phyloP scores from a whole-genome alignment of 2,797 vertebrate genomes.

The Enteromius unitaeniatus region DNA sequence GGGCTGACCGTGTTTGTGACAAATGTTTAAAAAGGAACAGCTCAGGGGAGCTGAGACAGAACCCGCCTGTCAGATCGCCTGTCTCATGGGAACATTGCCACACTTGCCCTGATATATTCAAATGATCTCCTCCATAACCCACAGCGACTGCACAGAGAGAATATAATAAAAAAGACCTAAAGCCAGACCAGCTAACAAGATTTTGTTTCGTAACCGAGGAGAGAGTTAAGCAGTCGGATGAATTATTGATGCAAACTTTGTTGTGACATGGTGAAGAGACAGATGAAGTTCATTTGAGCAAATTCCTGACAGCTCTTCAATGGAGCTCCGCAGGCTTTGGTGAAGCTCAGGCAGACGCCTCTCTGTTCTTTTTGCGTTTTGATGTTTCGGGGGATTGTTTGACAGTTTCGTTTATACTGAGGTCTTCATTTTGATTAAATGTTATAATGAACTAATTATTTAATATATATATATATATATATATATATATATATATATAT shows the following conservation, averaged over 20 bases:
- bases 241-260: slow-evolving; percentile 77
- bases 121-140: slow-evolving; percentile 41
- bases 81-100: slow-evolving; percentile 32
- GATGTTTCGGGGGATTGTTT: slow-evolving; percentile 24
- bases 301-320: slow-evolving; percentile 72
- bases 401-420: slow-evolving; percentile 26
- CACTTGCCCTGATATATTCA: slow-evolving; percentile 41
- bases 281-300: slow-evolving; percentile 68
- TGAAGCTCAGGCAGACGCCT: slow-evolving; percentile 61
- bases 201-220: slow-evolving; percentile 67
- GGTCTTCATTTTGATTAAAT: slow-evolving; percentile 27
- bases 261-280: slow-evolving; percentile 69
- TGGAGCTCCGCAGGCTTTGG: slow-evolving; percentile 49
- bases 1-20: slow-evolving; percentile 53
- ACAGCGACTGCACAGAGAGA: slow-evolving; percentile 56
- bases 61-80: slow-evolving; percentile 29
- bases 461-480: no score
- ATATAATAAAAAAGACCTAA: slow-evolving; percentile 56
- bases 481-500: no score
- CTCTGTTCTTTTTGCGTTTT: slow-evolving; percentile 49
- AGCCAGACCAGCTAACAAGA: slow-evolving; percentile 66
- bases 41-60: slow-evolving; percentile 37
- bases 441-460: slow-evolving; percentile 11
- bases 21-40: slow-evolving; percentile 44
- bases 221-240: slow-evolving; percentile 66